Evolutionary conservation across 2,888 invertebrate species (phyloP).

Genomic region (Galerucella nymphaeae): DNA sequence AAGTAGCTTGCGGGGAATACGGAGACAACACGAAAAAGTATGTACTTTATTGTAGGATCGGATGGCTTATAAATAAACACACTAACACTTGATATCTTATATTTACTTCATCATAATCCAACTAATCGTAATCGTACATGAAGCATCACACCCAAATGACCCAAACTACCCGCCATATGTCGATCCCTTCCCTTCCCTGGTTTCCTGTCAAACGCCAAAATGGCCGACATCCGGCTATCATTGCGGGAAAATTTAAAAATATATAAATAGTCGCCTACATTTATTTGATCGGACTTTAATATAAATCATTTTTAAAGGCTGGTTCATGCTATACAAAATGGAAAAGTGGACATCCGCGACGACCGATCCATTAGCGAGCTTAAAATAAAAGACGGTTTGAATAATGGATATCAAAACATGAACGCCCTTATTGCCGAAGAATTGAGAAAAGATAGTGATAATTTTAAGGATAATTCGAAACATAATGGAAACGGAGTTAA

Average conservation of each 20-base stretch:
- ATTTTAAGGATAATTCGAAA: conserved; percentile 63
- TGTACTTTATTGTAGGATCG: background rate
- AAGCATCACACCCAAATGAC: too few species aligned
- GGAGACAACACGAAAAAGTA: conserved; percentile 88
- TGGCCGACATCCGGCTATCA: too few species aligned
- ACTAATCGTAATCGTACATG: too few species aligned
- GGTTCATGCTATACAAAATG: conserved; percentile 15
- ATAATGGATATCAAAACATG: conserved; percentile 61
- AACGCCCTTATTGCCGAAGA: conserved; percentile 57
- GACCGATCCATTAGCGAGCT: conserved; percentile 75
- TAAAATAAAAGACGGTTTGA: conserved; percentile 63
- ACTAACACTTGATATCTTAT: too few species aligned
- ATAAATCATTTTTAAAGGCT: background rate
- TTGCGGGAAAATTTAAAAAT: too few species aligned
- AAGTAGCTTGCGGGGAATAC: conserved; percentile 96
- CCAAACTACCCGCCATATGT: too few species aligned
- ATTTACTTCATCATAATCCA: too few species aligned
- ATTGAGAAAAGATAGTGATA: conserved; percentile 68
- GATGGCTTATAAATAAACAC: too few species aligned
- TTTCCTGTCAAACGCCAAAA: too few species aligned
- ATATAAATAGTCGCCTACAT: too few species aligned
- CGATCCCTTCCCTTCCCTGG: too few species aligned
- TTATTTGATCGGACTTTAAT: background rate
- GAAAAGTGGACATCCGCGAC: conserved; percentile 79
- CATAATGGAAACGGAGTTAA: conserved; percentile 73